phyloP scores from a whole-genome alignment of 2,797 vertebrate genomes.

The Carapus acus region DNA sequence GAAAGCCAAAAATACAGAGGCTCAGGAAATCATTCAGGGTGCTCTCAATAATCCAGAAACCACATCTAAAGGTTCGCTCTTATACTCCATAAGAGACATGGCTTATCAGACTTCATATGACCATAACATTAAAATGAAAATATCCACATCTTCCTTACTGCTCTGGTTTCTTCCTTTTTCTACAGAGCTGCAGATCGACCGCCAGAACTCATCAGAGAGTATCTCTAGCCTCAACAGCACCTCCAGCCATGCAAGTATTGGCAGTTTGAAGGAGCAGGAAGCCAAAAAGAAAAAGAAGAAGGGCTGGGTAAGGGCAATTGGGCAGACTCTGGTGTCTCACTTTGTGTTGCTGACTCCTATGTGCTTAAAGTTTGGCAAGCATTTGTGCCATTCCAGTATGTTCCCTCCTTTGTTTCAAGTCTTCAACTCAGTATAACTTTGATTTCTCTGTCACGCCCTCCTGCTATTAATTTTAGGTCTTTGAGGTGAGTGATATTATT shows the following conservation, averaged over 20 bases:
- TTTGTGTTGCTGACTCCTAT: too few species aligned
- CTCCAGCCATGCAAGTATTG: slow-evolving; percentile 88
- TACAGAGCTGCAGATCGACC: slow-evolving; percentile 86
- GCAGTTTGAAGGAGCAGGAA: slow-evolving; percentile 90
- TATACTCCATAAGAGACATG: too few species aligned
- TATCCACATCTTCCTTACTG: neutral
- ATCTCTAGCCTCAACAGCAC: slow-evolving; percentile 93
- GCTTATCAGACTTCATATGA: too few species aligned
- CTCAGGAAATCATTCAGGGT: slow-evolving; percentile 89
- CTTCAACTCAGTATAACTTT: slow-evolving; percentile 65
- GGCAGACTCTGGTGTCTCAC: too few species aligned
- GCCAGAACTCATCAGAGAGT: slow-evolving; percentile 97
- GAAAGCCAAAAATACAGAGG: slow-evolving; percentile 90
- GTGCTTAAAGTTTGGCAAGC: too few species aligned
- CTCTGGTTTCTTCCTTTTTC: neutral
- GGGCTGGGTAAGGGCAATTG: slow-evolving; percentile 83
- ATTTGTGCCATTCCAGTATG: slow-evolving; percentile 45
- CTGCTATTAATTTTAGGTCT: slow-evolving; percentile 88
- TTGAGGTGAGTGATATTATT: slow-evolving; percentile 82
- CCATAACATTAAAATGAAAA: neutral
- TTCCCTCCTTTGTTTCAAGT: slow-evolving; percentile 34
- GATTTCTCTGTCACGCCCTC: slow-evolving; percentile 82
- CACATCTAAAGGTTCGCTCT: slow-evolving; percentile 79
- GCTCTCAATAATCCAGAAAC: slow-evolving; percentile 82
- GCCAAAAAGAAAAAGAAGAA: slow-evolving; percentile 99